Percentiles rank a stretch among this genome's conserved stretches.
Evolutionary conservation across 2,113 vertebrate species (phyloP).

Genomic region (Macrotis lagotis): DNA sequence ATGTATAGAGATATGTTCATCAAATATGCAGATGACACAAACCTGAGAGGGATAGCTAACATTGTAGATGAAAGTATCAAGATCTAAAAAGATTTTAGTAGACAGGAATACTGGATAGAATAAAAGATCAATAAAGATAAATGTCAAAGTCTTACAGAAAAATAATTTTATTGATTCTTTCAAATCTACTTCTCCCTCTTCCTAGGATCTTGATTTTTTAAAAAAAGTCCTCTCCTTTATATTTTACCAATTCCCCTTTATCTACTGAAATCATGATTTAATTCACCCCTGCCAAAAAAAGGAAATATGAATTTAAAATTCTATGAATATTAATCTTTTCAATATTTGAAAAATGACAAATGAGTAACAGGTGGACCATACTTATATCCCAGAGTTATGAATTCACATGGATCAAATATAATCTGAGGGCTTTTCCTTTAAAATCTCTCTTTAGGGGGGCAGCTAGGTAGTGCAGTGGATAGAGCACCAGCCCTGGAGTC

Average conservation of each 20-base stretch:
- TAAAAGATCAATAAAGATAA: neutral
- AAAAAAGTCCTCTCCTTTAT: neutral
- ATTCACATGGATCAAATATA: neutral
- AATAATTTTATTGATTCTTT: neutral
- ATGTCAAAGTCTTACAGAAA: neutral
- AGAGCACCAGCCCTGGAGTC: too few species aligned
- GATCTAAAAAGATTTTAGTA: neutral
- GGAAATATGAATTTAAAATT: neutral
- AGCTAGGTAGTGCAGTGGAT: too few species aligned
- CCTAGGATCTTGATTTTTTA: neutral
- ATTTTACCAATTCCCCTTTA: neutral
- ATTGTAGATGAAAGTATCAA: too few species aligned
- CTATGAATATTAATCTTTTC: neutral
- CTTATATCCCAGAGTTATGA: neutral
- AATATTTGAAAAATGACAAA: neutral
- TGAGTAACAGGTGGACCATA: neutral
- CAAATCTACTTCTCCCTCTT: neutral
- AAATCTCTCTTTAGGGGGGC: too few species aligned
- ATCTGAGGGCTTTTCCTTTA: neutral
- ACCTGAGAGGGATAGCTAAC: too few species aligned
- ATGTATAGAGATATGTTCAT: too few species aligned
- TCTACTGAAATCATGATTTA: neutral
- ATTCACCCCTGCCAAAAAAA: neutral
- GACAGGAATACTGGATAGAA: neutral
- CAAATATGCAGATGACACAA: too few species aligned